These are phyloP conservation scores for Chiridota heheva DNA, from an alignment of 35 echinoderm and acorn worm genomes.

Conservation along the genomic window DNA sequence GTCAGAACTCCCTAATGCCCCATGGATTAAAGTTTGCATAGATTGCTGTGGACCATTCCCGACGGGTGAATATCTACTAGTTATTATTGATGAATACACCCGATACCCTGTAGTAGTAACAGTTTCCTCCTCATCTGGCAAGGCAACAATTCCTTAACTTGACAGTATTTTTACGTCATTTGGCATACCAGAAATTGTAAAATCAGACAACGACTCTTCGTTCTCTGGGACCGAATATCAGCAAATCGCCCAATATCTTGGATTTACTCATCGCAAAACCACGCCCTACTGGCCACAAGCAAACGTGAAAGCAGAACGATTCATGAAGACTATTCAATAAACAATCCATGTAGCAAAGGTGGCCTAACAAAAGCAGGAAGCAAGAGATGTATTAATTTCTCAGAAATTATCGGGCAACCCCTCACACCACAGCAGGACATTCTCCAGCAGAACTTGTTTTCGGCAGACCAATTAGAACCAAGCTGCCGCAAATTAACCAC, in stretches of 20 bases:
- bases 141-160: conserved; percentile 43
- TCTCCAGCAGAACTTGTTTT: conserved; percentile 48
- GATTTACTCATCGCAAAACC: conserved; percentile 34
- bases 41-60: conserved; percentile 59
- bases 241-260: conserved; percentile 21
- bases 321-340: conserved; percentile 51
- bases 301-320: conserved; percentile 63
- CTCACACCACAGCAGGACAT: conserved; percentile 37
- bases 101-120: conserved; percentile 66
- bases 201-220: conserved; percentile 61
- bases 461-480: conserved; percentile 18
- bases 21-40: conserved; percentile 58
- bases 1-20: conserved; percentile 6
- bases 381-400: conserved; percentile 62
- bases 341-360: conserved; percentile 15
- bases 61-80: conserved; percentile 50
- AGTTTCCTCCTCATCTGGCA: conserved; percentile 51
- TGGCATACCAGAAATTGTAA: conserved; percentile 39
- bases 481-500: conserved; percentile 22
- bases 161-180: conserved; percentile 45
- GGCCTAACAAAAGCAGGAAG: conserved; percentile 50
- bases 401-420: conserved; percentile 54
- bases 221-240: conserved; percentile 44
- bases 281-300: conserved; percentile 61
- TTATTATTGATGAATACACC: conserved; percentile 47